Evolutionary conservation across 2,113 vertebrate genomes (phyloP).

Genomic region (Bagarius yarrelli): DNA sequence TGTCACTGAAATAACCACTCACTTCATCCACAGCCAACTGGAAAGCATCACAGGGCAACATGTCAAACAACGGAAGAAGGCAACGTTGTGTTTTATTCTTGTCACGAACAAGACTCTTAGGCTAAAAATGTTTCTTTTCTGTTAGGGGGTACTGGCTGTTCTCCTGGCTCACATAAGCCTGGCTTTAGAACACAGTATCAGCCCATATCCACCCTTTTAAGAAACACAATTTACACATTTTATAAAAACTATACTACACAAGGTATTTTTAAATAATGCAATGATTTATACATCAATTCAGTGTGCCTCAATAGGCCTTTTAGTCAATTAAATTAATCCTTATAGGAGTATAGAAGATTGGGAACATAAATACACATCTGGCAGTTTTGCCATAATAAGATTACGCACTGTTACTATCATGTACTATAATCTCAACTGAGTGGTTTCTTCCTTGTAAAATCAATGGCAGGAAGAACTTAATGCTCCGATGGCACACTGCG

Average conservation of each 20-base stretch:
- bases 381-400: background rate
- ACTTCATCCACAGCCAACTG: background rate
- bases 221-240: background rate
- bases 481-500: background rate
- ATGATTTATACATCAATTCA: background rate
- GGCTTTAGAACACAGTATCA: background rate
- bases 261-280: background rate
- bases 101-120: background rate
- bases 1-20: too few species aligned
- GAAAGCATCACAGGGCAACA: background rate
- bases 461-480: background rate
- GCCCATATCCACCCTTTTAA: background rate
- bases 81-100: background rate
- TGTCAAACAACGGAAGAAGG: too few species aligned
- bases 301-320: background rate
- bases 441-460: background rate
- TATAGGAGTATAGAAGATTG: background rate
- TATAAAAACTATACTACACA: background rate
- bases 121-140: too few species aligned
- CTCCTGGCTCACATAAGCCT: background rate
- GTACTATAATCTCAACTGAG: background rate
- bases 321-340: background rate
- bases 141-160: background rate
- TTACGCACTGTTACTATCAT: background rate
- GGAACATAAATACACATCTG: background rate